Conservation (phyloP, 2,113 vertebrate genomes). For the Corythornis vintsioides region DNA sequence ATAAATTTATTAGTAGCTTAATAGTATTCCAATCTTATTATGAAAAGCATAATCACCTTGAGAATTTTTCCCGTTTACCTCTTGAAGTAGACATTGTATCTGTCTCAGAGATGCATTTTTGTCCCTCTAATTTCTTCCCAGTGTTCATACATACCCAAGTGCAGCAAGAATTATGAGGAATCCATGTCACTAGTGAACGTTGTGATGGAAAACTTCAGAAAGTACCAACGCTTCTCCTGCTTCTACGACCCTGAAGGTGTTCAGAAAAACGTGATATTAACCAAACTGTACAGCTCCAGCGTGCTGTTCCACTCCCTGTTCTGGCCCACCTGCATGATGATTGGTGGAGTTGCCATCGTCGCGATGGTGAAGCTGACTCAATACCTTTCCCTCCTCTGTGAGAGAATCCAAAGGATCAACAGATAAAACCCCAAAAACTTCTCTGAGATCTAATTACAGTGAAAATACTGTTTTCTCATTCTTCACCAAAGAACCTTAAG, state of each 20-base stretch:
- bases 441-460: constrained; percentile 50
- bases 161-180: constrained; percentile 85
- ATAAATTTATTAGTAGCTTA: constrained; percentile 53
- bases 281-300: constrained; percentile 86
- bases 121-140: constrained; percentile 53
- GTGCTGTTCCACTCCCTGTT: constrained; percentile 89
- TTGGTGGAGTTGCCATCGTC: constrained; percentile 85
- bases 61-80: not conserved
- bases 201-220: constrained; percentile 88
- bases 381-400: constrained; percentile 91
- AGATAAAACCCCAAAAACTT: constrained; percentile 76
- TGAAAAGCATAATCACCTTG: constrained; percentile 13
- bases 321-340: constrained; percentile 91
- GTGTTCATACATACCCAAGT: constrained; percentile 94
- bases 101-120: not conserved
- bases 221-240: constrained; percentile 86
- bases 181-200: constrained; percentile 81
- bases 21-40: constrained; percentile 14
- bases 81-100: not conserved
- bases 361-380: constrained; percentile 96
- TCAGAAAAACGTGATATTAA: constrained; percentile 86
- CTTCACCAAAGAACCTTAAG: constrained; percentile 89
- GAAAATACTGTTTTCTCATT: constrained; percentile 84
- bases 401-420: constrained; percentile 85
- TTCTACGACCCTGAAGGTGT: constrained; percentile 84